Evolutionary conservation across 1,140 invertebrate genomes (phyloP).

Genomic region (Habropoda laboriosa): DNA sequence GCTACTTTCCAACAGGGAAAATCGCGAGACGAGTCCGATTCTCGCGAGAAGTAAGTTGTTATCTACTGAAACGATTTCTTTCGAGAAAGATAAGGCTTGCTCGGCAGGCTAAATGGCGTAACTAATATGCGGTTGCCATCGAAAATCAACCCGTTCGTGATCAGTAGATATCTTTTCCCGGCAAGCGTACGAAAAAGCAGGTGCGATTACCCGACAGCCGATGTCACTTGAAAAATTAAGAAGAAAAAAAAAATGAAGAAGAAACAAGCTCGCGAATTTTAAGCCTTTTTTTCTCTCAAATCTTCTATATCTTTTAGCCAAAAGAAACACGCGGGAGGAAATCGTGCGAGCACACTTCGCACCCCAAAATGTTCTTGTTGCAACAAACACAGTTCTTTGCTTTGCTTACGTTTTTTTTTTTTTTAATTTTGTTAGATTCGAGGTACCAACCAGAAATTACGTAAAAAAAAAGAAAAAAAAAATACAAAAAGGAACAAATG

Average conservation of each 20-base stretch:
- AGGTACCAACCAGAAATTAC: constrained; percentile 61
- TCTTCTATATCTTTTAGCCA: too few relatives aligned
- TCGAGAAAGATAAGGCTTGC: neutral
- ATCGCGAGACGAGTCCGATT: neutral
- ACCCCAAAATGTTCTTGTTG: constrained; percentile 62
- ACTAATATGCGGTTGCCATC: neutral
- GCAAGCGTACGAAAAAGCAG: constrained; percentile 16
- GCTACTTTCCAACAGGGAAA: neutral
- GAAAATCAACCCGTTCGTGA: neutral
- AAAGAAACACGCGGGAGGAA: neutral
- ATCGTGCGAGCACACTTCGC: neutral
- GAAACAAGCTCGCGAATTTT: neutral
- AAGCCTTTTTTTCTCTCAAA: neutral
- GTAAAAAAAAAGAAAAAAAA: too few relatives aligned
- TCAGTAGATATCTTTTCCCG: constrained; percentile 6
- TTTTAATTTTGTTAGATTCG: constrained; percentile 55
- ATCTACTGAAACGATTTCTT: constrained; percentile 9
- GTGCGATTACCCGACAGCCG: constrained; percentile 2
- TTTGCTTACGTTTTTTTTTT: too few relatives aligned
- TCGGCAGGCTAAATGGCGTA: too few relatives aligned
- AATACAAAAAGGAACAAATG: constrained; percentile 42
- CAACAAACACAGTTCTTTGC: constrained; percentile 79
- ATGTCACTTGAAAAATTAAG: neutral
- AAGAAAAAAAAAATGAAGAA: neutral
- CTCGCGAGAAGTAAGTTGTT: neutral